Evolutionary conservation across 2,797 vertebrate species (phyloP).

Genomic region (Hozukius guyotensis): DNA sequence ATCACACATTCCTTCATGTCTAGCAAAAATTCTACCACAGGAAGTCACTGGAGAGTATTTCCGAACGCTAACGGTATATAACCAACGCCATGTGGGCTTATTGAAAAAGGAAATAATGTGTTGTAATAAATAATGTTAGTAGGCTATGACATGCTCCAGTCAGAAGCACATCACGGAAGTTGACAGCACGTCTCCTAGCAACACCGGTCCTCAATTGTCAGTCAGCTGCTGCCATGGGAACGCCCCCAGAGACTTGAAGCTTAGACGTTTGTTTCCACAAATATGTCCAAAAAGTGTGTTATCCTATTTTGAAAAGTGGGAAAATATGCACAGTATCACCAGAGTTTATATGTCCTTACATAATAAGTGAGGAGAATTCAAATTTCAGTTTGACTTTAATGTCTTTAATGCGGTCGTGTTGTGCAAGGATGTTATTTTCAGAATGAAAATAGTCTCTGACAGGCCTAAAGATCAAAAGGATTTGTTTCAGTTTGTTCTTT

Average conservation of each 20-base stretch:
- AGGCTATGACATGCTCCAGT: background rate
- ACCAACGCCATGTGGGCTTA: background rate
- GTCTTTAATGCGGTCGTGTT: background rate
- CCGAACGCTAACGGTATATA: background rate
- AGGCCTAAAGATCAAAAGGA: background rate
- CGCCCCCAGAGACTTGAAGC: background rate
- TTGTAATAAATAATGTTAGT: background rate
- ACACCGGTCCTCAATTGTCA: background rate
- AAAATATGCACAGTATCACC: background rate
- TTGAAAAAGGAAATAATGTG: background rate
- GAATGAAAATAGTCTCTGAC: background rate
- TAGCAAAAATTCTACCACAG: background rate
- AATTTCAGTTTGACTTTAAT: background rate
- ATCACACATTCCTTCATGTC: background rate
- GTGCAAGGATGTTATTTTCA: background rate
- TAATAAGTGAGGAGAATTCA: background rate
- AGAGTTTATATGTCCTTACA: background rate
- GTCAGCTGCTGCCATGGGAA: background rate
- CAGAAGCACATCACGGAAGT: background rate
- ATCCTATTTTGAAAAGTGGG: background rate
- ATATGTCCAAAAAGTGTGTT: background rate
- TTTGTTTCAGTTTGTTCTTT: background rate
- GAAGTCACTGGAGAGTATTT: background rate
- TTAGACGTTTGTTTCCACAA: background rate
- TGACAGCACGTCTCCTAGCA: background rate